Evolutionary conservation across 2,888 invertebrate genomes (phyloP).

Genomic region (Lathronympha strigana): DNA sequence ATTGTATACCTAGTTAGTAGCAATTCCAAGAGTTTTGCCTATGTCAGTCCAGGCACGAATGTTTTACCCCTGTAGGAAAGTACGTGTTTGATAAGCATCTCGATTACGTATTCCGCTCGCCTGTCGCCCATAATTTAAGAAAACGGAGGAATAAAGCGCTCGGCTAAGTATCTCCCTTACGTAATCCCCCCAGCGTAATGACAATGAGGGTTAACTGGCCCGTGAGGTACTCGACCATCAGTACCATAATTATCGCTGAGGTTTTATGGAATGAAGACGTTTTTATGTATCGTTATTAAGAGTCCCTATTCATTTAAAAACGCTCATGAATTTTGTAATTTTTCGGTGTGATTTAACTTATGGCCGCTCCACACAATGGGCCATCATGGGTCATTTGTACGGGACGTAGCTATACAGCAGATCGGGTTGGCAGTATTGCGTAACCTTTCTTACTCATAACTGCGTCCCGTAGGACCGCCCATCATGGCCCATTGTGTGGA

Average conservation of each 20-base stretch:
- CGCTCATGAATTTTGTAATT: too few relatives aligned
- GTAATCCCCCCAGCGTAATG: conserved; percentile 17
- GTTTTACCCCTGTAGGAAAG: conserved; percentile 17
- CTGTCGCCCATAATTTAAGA: conserved; percentile 31
- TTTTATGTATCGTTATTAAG: too few relatives aligned
- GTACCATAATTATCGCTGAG: background rate
- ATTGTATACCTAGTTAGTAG: background rate
- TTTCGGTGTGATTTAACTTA: too few relatives aligned
- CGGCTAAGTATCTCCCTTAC: conserved; percentile 14
- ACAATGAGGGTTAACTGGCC: conserved; percentile 23
- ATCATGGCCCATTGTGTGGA: too few relatives aligned
- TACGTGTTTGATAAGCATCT: conserved; percentile 4
- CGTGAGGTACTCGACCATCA: background rate
- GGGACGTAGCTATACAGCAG: too few relatives aligned
- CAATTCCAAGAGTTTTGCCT: background rate
- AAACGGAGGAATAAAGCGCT: conserved; percentile 26
- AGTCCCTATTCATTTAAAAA: too few relatives aligned
- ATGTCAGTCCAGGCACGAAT: background rate
- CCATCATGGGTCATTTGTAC: too few relatives aligned
- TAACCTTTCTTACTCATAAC: too few relatives aligned
- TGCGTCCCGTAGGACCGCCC: too few relatives aligned
- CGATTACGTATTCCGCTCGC: conserved; percentile 33
- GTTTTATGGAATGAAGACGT: background rate
- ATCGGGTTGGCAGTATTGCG: too few relatives aligned
- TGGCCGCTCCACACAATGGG: too few relatives aligned